These are phyloP conservation scores for Heliocidaris tuberculata DNA, from an alignment of 35 echinoderm and acorn worm genomes.

Conservation along the genomic window DNA sequence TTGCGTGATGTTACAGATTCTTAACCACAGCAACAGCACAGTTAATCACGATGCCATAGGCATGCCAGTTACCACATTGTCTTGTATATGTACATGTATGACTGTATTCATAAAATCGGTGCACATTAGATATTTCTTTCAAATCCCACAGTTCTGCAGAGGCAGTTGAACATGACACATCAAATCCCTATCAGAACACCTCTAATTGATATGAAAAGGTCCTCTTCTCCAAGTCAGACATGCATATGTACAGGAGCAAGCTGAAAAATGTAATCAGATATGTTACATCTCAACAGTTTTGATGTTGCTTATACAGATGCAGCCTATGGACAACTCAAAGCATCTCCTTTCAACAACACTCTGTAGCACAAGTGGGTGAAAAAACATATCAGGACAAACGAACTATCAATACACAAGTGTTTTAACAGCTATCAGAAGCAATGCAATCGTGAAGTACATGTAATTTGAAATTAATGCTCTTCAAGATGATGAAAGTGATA, in stretches of 20 bases:
- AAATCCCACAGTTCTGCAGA: too few relatives aligned
- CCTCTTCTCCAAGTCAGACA: too few relatives aligned
- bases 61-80: neutral
- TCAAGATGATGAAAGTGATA: neutral
- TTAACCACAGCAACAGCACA: neutral
- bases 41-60: neutral
- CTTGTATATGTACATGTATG: too few relatives aligned
- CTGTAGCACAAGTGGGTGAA: too few relatives aligned
- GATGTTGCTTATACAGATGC: neutral
- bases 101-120: too few relatives aligned
- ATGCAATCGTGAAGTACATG: neutral
- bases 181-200: too few relatives aligned
- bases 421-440: neutral
- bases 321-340: neutral
- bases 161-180: too few relatives aligned
- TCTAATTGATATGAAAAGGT: too few relatives aligned
- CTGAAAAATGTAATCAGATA: neutral
- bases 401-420: neutral
- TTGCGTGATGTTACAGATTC: neutral
- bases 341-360: neutral
- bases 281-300: neutral
- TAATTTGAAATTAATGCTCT: neutral
- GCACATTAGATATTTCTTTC: too few relatives aligned
- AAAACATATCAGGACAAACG: neutral
- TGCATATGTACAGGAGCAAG: neutral